Evolutionary conservation across 2,888 invertebrate genomes (phyloP), one percentile per base, ranked within the genome.

Genomic region (Synanthedon vespiformis): DNA sequence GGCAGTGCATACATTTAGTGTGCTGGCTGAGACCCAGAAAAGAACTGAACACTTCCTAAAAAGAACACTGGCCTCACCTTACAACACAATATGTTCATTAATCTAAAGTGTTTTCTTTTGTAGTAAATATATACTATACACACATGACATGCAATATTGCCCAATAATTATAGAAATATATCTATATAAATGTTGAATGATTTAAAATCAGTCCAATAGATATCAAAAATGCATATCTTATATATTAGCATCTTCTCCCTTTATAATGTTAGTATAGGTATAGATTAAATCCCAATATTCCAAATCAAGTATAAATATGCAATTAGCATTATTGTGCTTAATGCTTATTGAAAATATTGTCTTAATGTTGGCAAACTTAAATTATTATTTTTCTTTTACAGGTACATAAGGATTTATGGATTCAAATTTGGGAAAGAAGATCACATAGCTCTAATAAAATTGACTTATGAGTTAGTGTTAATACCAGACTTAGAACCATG

Each of bases 351-450:
- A n/a, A 44, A 44, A 44, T 12, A 8, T 1, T 13, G 3, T 44
- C 0, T 14, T 44, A 2, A n/a, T 52, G 5, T 14, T 22, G 4
- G 4, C 22, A 22, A 22, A 22, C 4, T 4, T 22, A 41, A n/a
- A 12, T 12, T 40, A 3, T 40, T 4, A n/a, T n/a, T 40, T 11
- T n/a, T 41, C 1, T 51, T 50, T 64, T 89, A 51, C 80, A 97
- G 96, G 65, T 97, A 95, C 68, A 90, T 97, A 52, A 90, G 92
- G 65, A 85, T 96, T 55, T 95, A 95, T 85, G 95, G 95, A 5
- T 77, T 93, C 58, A 95, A 95, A 73, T 96, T 98, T 79, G 92
- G 93, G 1, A 97, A 97, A 76, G 93, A 94, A 61, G 97, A 97
- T 73, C 97, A 98, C 74, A 89, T 97, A 51, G 81, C 89, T 14